phyloP scores from a whole-genome alignment of 2,797 vertebrate genomes.

The Clarias fuscus region DNA sequence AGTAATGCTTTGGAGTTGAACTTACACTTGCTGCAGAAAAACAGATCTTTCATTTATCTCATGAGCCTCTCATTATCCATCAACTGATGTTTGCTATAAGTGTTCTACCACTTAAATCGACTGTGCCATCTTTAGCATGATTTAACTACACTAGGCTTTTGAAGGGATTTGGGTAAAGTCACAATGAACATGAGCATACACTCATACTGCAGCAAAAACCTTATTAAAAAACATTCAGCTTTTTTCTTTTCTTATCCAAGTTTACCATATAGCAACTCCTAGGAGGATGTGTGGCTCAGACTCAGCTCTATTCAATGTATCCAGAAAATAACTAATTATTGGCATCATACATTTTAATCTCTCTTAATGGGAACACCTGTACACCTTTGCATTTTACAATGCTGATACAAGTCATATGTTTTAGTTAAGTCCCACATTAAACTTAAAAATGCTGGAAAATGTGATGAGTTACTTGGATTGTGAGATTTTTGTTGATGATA shows the following conservation, averaged over 20 bases:
- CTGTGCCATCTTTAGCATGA: neutral
- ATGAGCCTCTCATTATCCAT: neutral
- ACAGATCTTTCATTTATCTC: neutral
- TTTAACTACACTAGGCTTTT: neutral
- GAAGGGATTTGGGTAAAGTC: neutral
- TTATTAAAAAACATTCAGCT: neutral
- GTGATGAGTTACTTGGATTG: neutral
- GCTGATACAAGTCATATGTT: neutral
- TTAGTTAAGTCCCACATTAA: no score
- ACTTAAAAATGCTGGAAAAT: neutral
- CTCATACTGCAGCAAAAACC: neutral
- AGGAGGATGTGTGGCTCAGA: neutral
- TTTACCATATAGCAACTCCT: neutral
- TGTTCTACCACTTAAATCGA: neutral
- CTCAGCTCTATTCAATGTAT: neutral
- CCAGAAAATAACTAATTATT: neutral
- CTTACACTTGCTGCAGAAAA: conserved; percentile 4
- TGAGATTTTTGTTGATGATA: neutral
- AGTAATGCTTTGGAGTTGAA: neutral
- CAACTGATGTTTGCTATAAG: neutral
- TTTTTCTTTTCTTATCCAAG: neutral
- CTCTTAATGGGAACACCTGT: neutral
- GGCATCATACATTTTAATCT: neutral
- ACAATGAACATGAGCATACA: neutral
- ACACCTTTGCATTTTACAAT: neutral